phyloP scores from a whole-genome alignment of 2,888 invertebrate genomes.

The Urechis unicinctus region DNA sequence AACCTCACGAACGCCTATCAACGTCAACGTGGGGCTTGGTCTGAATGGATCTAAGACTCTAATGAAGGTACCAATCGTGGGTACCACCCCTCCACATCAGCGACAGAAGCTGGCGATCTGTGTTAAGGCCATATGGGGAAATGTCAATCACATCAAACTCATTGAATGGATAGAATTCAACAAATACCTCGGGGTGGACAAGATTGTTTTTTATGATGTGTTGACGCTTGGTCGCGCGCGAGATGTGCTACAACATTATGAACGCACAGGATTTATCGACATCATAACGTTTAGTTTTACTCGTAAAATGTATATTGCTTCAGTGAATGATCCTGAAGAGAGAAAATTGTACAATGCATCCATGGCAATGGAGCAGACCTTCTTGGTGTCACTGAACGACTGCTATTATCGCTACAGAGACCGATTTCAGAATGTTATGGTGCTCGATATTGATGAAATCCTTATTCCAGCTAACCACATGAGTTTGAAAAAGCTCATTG shows the following conservation, averaged over 20 bases:
- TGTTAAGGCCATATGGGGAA: constrained; percentile 8
- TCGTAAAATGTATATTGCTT: neutral
- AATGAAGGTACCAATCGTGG: too few species aligned
- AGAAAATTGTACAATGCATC: neutral
- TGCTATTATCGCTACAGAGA: constrained; percentile 9
- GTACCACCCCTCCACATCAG: too few species aligned
- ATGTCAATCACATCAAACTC: too few species aligned
- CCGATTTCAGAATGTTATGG: constrained; percentile 1
- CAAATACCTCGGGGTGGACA: too few species aligned
- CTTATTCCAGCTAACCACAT: constrained; percentile 2
- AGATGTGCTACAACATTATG: constrained; percentile 12
- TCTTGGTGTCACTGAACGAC: constrained; percentile 16
- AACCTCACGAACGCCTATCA: too few species aligned
- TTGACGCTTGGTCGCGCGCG: constrained; percentile 9
- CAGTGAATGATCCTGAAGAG: neutral
- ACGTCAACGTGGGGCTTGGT: too few species aligned
- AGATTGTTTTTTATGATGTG: too few species aligned
- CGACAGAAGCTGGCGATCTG: constrained; percentile 2
- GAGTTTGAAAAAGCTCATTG: too few species aligned
- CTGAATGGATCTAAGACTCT: too few species aligned
- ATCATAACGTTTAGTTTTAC: neutral
- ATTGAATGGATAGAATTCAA: constrained; percentile 16
- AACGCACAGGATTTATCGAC: constrained; percentile 9
- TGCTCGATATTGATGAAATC: constrained; percentile 10
- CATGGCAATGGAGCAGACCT: constrained; percentile 9